Conservation (phyloP, 1,140 invertebrate genomes). For the Cataglyphis hispanica region DNA sequence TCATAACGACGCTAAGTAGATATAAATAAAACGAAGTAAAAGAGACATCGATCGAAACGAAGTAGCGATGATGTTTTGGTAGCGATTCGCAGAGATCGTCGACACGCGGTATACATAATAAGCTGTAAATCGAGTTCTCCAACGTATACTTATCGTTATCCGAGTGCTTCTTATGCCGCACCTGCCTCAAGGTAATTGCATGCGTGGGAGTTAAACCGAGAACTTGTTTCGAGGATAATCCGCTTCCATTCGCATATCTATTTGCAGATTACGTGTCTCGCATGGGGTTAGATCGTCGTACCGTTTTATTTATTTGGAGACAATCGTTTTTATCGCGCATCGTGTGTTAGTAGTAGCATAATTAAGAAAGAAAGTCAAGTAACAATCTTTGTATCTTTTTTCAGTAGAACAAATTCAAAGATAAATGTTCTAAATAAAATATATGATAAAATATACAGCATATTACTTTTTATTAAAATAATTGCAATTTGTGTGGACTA, state of each 20-base stretch:
- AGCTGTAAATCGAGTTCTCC: slow-evolving; percentile 42
- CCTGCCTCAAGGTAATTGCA: slow-evolving; percentile 76
- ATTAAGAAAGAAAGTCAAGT: not conserved
- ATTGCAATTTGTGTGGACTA: too few relatives aligned
- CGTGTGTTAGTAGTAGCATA: not conserved
- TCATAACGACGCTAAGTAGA: not conserved
- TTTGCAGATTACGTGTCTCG: slow-evolving; percentile 50
- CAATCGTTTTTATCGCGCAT: slow-evolving; percentile 30
- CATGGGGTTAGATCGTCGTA: slow-evolving; percentile 26
- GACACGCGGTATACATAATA: slow-evolving; percentile 46
- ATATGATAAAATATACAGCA: too few relatives aligned
- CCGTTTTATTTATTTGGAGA: not conserved
- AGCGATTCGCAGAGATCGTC: slow-evolving; percentile 29
- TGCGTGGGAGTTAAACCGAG: slow-evolving; percentile 81
- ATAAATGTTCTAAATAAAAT: not conserved
- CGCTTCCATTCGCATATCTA: slow-evolving; percentile 74
- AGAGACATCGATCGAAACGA: not conserved
- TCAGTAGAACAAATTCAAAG: not conserved
- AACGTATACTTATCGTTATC: slow-evolving; percentile 67
- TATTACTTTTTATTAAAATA: too few relatives aligned
- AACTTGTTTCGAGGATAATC: slow-evolving; percentile 81
- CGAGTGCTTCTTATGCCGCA: slow-evolving; percentile 62
- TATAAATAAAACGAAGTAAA: not conserved
- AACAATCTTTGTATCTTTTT: too few relatives aligned
- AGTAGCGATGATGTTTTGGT: slow-evolving; percentile 1